Percentiles rank a stretch among this genome's conserved stretches.
Conservation (phyloP, 2,888 invertebrate genomes). For the Eristalis tenax region DNA sequence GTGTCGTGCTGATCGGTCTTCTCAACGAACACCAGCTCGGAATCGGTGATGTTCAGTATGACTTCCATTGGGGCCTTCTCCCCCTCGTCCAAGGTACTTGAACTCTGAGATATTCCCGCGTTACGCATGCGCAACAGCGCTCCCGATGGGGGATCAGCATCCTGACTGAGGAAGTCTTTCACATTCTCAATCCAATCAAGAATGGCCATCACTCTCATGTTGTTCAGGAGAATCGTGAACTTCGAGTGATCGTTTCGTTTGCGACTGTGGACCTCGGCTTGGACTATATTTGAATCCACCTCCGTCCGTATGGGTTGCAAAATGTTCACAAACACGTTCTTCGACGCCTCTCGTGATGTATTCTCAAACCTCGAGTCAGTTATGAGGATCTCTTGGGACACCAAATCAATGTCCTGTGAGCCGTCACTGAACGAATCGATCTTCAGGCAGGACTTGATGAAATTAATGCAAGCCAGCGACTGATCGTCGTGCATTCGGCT, state of each 20-base stretch:
- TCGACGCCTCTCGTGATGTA: conserved; percentile 75
- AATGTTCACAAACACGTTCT: conserved; percentile 94
- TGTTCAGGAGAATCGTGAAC: conserved; percentile 94
- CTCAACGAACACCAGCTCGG: conserved; percentile 96
- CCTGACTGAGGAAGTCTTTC: conserved; percentile 88
- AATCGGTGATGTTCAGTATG: conserved; percentile 96
- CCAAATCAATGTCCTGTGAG: conserved; percentile 94
- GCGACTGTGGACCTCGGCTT: conserved; percentile 89
- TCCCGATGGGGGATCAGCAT: conserved; percentile 79
- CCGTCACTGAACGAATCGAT: conserved; percentile 94
- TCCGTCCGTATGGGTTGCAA: conserved; percentile 88
- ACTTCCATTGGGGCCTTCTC: conserved; percentile 84
- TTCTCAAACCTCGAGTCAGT: conserved; percentile 76
- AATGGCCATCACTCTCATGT: conserved; percentile 96
- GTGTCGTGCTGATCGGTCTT: conserved; percentile 93
- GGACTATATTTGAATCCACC: conserved; percentile 83
- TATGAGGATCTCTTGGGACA: conserved; percentile 87
- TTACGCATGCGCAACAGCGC: conserved; percentile 65
- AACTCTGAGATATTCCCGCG: conserved; percentile 39
- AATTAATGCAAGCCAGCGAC: conserved; percentile 92
- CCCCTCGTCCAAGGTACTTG: conserved; percentile 50
- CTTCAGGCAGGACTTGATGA: conserved; percentile 93
- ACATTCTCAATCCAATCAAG: conserved; percentile 96
- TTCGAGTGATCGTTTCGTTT: conserved; percentile 86
- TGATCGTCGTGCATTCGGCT: conserved; percentile 81